Percentiles rank a stretch among this genome's conserved stretches.
Evolutionary conservation across 23 tunicate species (phyloP).

Genomic region (Ciona savignyi): DNA sequence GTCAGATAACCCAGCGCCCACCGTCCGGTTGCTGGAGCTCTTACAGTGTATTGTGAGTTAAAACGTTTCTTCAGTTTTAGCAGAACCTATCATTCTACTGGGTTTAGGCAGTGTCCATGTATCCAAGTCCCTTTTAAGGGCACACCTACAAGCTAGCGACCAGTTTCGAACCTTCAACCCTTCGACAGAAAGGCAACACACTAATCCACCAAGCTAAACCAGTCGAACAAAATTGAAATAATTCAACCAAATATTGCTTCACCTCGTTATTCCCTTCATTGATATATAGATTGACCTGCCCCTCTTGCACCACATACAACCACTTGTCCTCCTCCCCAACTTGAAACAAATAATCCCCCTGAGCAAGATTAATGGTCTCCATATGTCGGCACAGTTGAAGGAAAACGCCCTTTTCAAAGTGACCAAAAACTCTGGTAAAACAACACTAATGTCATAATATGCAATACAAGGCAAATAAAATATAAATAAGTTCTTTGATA

Average conservation of each 20-base stretch:
- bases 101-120: no score
- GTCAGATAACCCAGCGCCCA: no score
- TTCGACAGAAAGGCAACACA: no score
- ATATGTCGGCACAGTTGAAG: slow-evolving; percentile 92
- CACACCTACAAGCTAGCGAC: no score
- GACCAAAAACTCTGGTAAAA: slow-evolving; percentile 88
- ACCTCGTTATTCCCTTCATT: slow-evolving; percentile 19
- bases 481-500: background rate
- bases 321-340: slow-evolving; percentile 93
- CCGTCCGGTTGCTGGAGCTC: no score
- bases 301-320: slow-evolving; percentile 98
- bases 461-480: background rate
- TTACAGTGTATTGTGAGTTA: no score
- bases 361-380: slow-evolving; percentile 55
- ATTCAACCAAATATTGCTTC: no score
- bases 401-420: slow-evolving; percentile 95
- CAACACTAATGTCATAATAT: background rate
- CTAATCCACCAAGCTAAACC: no score
- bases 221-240: no score
- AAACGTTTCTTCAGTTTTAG: background rate
- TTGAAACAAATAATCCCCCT: slow-evolving; percentile 62
- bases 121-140: no score
- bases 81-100: no score
- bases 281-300: slow-evolving; percentile 81
- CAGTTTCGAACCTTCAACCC: no score